Evolutionary conservation across 2,888 invertebrate genomes (phyloP), one percentile per base, ranked within the genome.

Genomic region (Eucera pruinosa): DNA sequence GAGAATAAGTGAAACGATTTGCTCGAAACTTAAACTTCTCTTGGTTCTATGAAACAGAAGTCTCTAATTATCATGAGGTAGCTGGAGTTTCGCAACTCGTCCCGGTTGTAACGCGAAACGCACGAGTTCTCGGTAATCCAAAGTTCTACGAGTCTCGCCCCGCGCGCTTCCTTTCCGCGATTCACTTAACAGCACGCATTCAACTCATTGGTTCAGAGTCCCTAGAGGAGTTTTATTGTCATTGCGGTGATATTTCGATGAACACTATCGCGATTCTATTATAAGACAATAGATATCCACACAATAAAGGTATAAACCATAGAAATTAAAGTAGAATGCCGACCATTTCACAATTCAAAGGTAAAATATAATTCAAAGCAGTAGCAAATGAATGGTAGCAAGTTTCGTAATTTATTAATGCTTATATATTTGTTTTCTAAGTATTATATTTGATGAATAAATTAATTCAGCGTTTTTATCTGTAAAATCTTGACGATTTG

Each of bases 61-160:
- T 81, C 69, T 84, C 78, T 82, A 83, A 84, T 84, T 84, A 84
- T 78, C 80, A 67, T 68, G 58, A 74, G 69, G 72, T 67, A 77
- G 71, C 74, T 78, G 48, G 47, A 84, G 80, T 84, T 76, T 76
- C 76, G 60, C 60, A 76, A 74, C 67, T 78, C 55, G 77, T 62
- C 60, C 15, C 55, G 43, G 64, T 67, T 77, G 65, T 74, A 69
- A 60, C 57, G 62, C 72, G 78, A 71, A 71, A 83, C 78, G 76
- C 55, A 66, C 68, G 54, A 64, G 57, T 67, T 47, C 71, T n/a
- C 43, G 60, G 55, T 74, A 81, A 77, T 74, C 55, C 27, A 43
- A 76, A 65, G 64, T 70, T 75, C 45, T 27, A 11, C 60, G 23
- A 27, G 41, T 23, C 64, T 36, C 33, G 23, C 39, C n/a, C n/a